Conservation (phyloP, 2,797 vertebrate genomes). For the Sebastes nivosus region DNA sequence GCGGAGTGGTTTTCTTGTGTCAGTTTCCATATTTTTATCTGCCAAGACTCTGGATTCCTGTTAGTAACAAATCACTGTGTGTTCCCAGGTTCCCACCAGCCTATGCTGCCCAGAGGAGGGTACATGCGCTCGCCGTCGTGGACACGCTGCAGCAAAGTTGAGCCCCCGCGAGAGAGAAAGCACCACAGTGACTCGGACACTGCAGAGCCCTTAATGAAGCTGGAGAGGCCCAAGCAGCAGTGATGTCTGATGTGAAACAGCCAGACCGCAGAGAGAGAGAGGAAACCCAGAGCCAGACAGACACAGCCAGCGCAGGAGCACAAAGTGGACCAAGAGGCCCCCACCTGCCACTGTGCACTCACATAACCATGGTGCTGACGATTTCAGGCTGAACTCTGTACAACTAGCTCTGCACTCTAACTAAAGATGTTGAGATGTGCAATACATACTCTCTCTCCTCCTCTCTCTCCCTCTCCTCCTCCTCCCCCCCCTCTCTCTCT, state of each 20-base stretch:
- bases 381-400: conserved; percentile 66
- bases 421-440: conserved; percentile 57
- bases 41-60: not conserved
- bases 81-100: conserved; percentile 85
- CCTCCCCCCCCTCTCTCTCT: not conserved
- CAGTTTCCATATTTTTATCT: not conserved
- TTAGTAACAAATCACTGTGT: not conserved
- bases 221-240: conserved; percentile 88
- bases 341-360: conserved; percentile 46
- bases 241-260: conserved; percentile 63
- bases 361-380: conserved; percentile 63
- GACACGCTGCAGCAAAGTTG: conserved; percentile 86
- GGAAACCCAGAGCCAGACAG: conserved; percentile 37
- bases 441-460: conserved; percentile 31
- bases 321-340: conserved; percentile 42
- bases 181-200: conserved; percentile 87
- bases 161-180: conserved; percentile 87
- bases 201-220: conserved; percentile 84
- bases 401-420: conserved; percentile 60
- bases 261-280: conserved; percentile 21
- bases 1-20: not conserved
- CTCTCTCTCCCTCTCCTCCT: not conserved
- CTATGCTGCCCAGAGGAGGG: conserved; percentile 81
- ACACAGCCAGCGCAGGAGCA: conserved; percentile 44
- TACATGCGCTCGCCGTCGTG: conserved; percentile 95